A percentile compares a stretch with the other conserved stretches of the same genome.
These are phyloP conservation scores for Volucella inflata DNA, from an alignment of 2,888 invertebrate genomes.

Conservation along the genomic window DNA sequence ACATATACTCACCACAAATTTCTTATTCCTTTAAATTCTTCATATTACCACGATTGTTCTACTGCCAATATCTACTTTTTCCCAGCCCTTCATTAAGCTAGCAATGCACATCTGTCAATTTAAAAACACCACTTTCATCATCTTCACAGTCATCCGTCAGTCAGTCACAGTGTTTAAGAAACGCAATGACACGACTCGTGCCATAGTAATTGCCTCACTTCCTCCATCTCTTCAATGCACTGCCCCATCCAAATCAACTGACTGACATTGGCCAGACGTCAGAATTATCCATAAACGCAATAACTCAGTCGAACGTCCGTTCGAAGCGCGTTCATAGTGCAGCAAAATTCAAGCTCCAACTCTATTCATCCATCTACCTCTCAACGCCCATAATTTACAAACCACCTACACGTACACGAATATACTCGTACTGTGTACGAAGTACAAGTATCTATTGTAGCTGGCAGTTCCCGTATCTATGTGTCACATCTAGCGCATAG, in stretches of 20 bases:
- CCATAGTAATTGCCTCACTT: constrained; percentile 61
- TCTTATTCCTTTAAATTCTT: too few species aligned
- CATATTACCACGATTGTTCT: too few species aligned
- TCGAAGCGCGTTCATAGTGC: not conserved
- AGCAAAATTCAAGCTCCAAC: constrained; percentile 34
- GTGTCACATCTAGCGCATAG: constrained; percentile 44
- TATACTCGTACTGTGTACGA: not conserved
- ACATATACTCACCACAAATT: too few species aligned
- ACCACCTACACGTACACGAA: constrained; percentile 65
- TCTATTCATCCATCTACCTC: constrained; percentile 69
- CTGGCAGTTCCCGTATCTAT: constrained; percentile 31
- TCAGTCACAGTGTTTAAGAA: constrained; percentile 47
- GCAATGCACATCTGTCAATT: constrained; percentile 38
- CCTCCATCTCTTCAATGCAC: constrained; percentile 22
- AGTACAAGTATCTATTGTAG: not conserved
- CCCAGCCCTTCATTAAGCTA: too few species aligned
- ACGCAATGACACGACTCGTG: constrained; percentile 63
- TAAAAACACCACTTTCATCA: constrained; percentile 35
- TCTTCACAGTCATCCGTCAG: constrained; percentile 55
- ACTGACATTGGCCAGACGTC: constrained; percentile 60
- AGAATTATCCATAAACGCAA: constrained; percentile 73
- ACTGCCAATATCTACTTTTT: too few species aligned
- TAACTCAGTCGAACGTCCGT: constrained; percentile 70
- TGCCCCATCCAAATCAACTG: constrained; percentile 36
- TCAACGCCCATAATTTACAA: constrained; percentile 71